Evolutionary conservation across 2,113 vertebrate species (phyloP).

Genomic region (Spizaetus ornatus): DNA sequence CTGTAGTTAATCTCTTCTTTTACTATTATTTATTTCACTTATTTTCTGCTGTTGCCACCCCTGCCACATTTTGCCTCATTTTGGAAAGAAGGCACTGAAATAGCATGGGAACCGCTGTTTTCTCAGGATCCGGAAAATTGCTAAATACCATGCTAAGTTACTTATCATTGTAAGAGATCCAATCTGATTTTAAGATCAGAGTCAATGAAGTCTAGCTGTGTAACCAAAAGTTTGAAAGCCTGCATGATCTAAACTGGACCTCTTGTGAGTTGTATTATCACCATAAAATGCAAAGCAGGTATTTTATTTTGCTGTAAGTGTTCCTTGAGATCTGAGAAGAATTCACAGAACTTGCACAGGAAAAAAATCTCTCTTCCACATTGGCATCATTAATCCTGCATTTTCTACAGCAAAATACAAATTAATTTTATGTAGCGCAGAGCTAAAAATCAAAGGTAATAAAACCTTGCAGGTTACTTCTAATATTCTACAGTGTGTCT

Average conservation of each 20-base stretch:
- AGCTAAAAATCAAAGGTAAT: conserved; percentile 20
- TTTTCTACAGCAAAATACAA: conserved; percentile 48
- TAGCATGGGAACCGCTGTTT: background rate
- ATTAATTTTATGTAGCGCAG: conserved; percentile 38
- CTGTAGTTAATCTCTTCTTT: background rate
- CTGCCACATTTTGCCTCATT: background rate
- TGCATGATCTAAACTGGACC: background rate
- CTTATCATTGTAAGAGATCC: background rate
- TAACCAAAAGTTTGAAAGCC: background rate
- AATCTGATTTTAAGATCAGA: background rate
- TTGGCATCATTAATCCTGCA: conserved; percentile 3
- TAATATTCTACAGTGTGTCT: background rate
- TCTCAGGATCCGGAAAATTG: background rate
- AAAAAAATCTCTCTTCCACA: background rate
- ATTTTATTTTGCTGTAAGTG: background rate
- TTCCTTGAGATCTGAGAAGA: conserved; percentile 1
- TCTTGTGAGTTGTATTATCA: background rate
- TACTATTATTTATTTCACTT: background rate
- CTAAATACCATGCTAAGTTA: background rate
- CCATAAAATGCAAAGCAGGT: background rate
- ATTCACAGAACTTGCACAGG: background rate
- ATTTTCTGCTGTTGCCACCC: background rate
- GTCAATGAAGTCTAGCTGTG: background rate
- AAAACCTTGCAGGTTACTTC: background rate
- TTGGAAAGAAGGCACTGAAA: background rate